These are phyloP conservation scores for Scaptomyza caliginosa DNA, from an alignment of 2,888 invertebrate genomes.

Conservation along the genomic window DNA sequence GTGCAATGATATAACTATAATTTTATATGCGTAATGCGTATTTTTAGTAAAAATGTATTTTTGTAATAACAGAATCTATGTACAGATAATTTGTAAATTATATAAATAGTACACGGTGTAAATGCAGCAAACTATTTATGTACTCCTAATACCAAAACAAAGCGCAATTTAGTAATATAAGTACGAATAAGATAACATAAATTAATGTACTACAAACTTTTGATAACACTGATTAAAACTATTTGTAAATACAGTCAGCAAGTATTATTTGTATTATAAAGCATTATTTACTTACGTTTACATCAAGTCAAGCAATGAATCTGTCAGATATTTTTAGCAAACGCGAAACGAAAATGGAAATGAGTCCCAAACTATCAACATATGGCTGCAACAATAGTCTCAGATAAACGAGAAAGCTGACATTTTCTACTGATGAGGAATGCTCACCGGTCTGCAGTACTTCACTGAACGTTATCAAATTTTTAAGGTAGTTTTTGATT, in stretches of 20 bases:
- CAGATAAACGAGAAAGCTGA: slow-evolving; percentile 5
- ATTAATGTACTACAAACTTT: slow-evolving; percentile 54
- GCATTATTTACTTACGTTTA: too few relatives aligned
- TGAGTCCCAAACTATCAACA: neutral
- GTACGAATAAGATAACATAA: slow-evolving; percentile 50
- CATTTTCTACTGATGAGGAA: too few relatives aligned
- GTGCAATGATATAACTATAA: slow-evolving; percentile 55
- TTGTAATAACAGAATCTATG: slow-evolving; percentile 63
- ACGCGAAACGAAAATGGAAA: too few relatives aligned
- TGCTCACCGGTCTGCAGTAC: slow-evolving; percentile 4
- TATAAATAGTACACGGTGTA: slow-evolving; percentile 30
- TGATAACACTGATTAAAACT: slow-evolving; percentile 54
- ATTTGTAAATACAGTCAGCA: slow-evolving; percentile 49
- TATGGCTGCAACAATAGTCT: slow-evolving; percentile 12
- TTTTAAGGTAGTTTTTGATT: too few relatives aligned
- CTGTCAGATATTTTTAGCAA: too few relatives aligned
- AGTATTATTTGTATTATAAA: too few relatives aligned
- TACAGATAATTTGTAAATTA: slow-evolving; percentile 29
- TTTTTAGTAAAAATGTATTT: slow-evolving; percentile 79
- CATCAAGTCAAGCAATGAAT: too few relatives aligned
- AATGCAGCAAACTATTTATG: slow-evolving; percentile 44
- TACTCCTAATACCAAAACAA: slow-evolving; percentile 46
- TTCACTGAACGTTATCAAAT: too few relatives aligned
- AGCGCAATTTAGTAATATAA: slow-evolving; percentile 55
- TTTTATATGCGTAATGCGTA: slow-evolving; percentile 71